phyloP scores from a whole-genome alignment of 2,888 invertebrate genomes.

The Ptycholaimellus sp. region DNA sequence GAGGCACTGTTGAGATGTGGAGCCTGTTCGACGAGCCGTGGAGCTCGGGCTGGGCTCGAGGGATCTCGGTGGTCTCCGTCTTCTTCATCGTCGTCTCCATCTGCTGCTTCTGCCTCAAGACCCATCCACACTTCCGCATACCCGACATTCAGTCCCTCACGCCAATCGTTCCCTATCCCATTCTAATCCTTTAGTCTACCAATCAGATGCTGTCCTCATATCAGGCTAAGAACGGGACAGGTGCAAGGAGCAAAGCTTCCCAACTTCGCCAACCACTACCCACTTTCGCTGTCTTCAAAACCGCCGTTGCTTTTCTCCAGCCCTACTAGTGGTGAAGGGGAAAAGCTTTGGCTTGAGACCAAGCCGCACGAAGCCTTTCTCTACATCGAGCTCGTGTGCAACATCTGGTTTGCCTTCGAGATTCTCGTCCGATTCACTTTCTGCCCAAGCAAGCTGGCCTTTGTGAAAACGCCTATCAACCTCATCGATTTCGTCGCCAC shows the following conservation, averaged over 20 bases:
- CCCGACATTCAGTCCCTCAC: slow-evolving; percentile 33
- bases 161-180: background rate
- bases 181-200: background rate
- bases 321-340: background rate
- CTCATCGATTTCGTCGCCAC: slow-evolving; percentile 98
- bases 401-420: slow-evolving; percentile 81
- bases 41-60: slow-evolving; percentile 85
- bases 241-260: no score
- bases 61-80: slow-evolving; percentile 68
- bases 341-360: background rate
- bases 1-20: no score
- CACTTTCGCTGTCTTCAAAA: no score
- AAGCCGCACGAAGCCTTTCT: slow-evolving; percentile 44
- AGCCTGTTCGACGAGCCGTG: slow-evolving; percentile 96
- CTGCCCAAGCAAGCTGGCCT: slow-evolving; percentile 45
- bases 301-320: no score
- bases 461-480: slow-evolving; percentile 62
- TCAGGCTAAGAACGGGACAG: no score
- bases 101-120: slow-evolving; percentile 77
- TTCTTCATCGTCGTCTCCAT: slow-evolving; percentile 89
- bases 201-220: background rate
- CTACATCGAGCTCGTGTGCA: slow-evolving; percentile 69
- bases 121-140: slow-evolving; percentile 78
- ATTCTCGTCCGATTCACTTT: slow-evolving; percentile 60
- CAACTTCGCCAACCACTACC: background rate